Conservation (phyloP, 2,113 vertebrate species). For the cat (Felis catus) region DNA sequence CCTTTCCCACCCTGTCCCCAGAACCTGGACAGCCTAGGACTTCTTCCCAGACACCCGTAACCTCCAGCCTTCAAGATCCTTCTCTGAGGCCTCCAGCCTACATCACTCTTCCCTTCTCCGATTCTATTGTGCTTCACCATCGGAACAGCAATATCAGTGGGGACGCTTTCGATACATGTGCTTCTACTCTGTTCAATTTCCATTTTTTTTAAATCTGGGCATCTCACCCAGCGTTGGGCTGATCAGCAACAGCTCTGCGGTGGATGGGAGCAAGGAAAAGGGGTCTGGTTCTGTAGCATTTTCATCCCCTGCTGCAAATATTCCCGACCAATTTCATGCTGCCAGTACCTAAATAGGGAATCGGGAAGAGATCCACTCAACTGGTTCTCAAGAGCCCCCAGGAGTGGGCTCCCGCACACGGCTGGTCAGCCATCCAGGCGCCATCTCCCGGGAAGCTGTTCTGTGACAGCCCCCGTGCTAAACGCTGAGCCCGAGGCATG, state of each 20-base stretch:
- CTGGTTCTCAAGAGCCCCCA: fast-evolving
- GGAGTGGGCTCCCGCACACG: fast-evolving
- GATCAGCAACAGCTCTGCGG: background rate
- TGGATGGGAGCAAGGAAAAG: background rate
- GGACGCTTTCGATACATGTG: too few species aligned
- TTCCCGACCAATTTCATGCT: background rate
- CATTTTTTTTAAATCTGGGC: background rate
- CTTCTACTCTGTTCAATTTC: too few species aligned
- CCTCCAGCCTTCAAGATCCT: background rate
- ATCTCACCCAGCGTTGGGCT: fast-evolving
- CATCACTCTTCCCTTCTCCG: fast-evolving
- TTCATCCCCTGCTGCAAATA: background rate
- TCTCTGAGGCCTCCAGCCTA: background rate
- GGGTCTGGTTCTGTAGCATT: background rate
- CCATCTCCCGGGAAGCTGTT: background rate
- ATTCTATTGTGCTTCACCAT: background rate
- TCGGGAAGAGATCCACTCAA: background rate
- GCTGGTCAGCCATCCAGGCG: fast-evolving
- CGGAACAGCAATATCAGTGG: background rate
- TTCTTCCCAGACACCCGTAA: background rate
- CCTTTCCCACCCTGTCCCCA: background rate
- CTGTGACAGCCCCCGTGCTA: background rate
- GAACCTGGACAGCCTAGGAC: background rate
- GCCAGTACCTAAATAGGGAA: fast-evolving
- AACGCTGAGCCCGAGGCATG: fast-evolving